A percentile compares a stretch with the other conserved stretches of the same genome.
Conservation (phyloP, 2,113 vertebrate genomes). For the Scalopus aquaticus region DNA sequence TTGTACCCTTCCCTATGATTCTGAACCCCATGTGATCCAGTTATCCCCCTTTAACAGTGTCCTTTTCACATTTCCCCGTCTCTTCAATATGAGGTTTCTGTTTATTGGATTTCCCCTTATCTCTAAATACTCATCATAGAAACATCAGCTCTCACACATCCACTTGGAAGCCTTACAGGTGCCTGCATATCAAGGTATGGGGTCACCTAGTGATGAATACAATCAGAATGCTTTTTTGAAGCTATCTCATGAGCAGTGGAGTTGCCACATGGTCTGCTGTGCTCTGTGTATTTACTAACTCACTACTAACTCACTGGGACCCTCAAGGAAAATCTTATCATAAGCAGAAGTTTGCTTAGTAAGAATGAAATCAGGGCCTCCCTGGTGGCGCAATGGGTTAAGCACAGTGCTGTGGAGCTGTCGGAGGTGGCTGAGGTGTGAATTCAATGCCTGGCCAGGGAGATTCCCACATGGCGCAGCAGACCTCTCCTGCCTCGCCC, state of each 20-base stretch:
- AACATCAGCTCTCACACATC: not conserved
- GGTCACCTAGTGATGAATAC: not conserved
- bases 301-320: constrained; percentile 1
- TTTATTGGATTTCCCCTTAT: not conserved
- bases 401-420: too few relatives aligned
- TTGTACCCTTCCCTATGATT: not conserved
- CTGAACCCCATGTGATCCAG: not conserved
- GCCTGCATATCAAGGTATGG: not conserved
- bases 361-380: constrained; percentile 32
- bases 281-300: not conserved
- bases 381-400: too few relatives aligned
- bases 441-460: too few relatives aligned
- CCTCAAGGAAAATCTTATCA: not conserved
- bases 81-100: constrained; percentile 8
- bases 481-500: too few relatives aligned
- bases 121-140: not conserved
- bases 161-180: not conserved
- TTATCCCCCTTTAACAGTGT: not conserved
- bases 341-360: not conserved
- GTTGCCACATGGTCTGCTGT: not conserved
- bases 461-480: too few relatives aligned
- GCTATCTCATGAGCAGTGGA: not conserved
- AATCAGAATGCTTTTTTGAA: not conserved
- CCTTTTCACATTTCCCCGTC: not conserved
- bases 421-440: too few relatives aligned